Percentiles rank a stretch among this genome's conserved stretches.
Evolutionary conservation across 2,888 invertebrate species (phyloP).

Genomic region (Trachelus tabidus): DNA sequence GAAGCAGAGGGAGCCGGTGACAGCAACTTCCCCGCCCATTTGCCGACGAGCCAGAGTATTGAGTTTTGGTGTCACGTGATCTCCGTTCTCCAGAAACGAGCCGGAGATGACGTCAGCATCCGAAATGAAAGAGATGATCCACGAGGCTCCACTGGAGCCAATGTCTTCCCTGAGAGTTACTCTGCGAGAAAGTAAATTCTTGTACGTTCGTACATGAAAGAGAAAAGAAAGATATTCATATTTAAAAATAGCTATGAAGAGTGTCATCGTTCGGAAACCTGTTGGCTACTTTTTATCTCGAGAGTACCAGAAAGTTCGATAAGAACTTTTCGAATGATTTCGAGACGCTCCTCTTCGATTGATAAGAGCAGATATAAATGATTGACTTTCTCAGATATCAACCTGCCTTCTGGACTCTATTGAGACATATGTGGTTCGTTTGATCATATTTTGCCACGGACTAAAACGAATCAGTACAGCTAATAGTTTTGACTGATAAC

Average conservation of each 20-base stretch:
- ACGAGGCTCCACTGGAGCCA: background rate
- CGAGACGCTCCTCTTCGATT: background rate
- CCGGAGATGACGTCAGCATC: conserved; percentile 22
- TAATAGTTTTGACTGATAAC: background rate
- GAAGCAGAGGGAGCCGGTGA: conserved; percentile 24
- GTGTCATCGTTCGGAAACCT: background rate
- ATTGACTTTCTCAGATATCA: background rate
- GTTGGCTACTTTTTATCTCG: background rate
- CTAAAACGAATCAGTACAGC: background rate
- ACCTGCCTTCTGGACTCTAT: background rate
- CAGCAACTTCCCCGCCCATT: conserved; percentile 32
- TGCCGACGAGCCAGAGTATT: conserved; percentile 33
- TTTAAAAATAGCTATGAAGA: background rate
- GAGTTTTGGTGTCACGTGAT: conserved; percentile 47
- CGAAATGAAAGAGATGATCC: background rate
- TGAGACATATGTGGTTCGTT: background rate
- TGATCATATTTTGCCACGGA: background rate
- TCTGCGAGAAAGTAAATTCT: background rate
- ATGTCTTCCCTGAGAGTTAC: background rate
- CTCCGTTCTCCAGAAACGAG: conserved; percentile 45
- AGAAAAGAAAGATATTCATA: background rate
- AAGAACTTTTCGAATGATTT: background rate
- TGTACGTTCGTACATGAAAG: background rate
- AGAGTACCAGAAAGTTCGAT: background rate
- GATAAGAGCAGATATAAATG: background rate